These are phyloP conservation scores for Spodoptera exigua DNA, from an alignment of 2,888 invertebrate species.

Conservation along the genomic window DNA sequence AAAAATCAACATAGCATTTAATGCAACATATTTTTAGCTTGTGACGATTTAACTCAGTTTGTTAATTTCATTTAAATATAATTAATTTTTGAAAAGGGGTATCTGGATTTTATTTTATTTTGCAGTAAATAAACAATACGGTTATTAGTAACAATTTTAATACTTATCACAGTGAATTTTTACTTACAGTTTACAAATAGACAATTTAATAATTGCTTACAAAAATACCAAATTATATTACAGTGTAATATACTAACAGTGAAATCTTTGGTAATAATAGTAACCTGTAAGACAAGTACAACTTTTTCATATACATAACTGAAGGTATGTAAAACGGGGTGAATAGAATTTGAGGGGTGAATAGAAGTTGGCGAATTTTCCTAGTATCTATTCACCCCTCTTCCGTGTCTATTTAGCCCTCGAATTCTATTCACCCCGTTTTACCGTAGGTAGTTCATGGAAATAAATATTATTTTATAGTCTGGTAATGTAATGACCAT, in stretches of 20 bases:
- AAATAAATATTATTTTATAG: too few species aligned
- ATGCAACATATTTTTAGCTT: constrained; percentile 81
- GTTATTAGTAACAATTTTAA: constrained; percentile 64
- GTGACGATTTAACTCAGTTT: constrained; percentile 84
- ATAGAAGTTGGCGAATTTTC: too few species aligned
- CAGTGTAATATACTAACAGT: constrained; percentile 41
- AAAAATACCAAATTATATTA: constrained; percentile 38
- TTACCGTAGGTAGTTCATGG: too few species aligned
- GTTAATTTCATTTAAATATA: constrained; percentile 87
- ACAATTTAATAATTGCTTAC: constrained; percentile 28
- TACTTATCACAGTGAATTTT: constrained; percentile 77
- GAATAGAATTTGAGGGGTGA: too few species aligned
- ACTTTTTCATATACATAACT: not conserved
- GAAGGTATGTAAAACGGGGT: too few species aligned
- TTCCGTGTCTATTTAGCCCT: too few species aligned
- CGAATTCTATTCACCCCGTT: too few species aligned
- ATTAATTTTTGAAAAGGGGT: constrained; percentile 75
- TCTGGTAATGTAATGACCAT: too few species aligned
- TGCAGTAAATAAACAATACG: constrained; percentile 42
- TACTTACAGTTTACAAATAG: constrained; percentile 51
- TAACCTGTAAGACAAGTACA: constrained; percentile 6
- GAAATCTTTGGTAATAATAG: constrained; percentile 66
- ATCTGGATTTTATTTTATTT: constrained; percentile 49
- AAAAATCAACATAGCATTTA: constrained; percentile 76
- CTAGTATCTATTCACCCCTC: too few species aligned